Percentiles rank a stretch among this genome's conserved stretches.
Evolutionary conservation across 2,113 vertebrate genomes (phyloP).

Genomic region (Archilochus colubris): DNA sequence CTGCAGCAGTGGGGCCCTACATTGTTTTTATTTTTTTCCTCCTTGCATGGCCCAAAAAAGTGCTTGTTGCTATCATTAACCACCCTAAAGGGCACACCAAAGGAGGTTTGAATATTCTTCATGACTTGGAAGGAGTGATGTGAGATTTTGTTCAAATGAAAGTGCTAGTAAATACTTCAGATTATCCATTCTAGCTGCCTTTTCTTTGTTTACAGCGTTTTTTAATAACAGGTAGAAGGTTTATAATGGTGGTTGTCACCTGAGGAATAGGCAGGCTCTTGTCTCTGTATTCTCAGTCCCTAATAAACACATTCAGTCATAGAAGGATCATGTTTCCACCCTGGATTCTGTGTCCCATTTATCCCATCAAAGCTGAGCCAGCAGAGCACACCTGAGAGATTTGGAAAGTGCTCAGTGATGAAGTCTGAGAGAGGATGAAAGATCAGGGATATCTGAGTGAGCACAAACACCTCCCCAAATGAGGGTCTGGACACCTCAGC

Average conservation of each 20-base stretch:
- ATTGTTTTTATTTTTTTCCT: background rate
- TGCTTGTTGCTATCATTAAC: background rate
- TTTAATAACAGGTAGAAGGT: background rate
- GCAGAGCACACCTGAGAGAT: background rate
- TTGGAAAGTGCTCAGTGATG: fast-evolving
- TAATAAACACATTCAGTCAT: background rate
- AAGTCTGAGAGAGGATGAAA: background rate
- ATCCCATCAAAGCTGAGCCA: background rate
- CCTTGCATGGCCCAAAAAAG: background rate
- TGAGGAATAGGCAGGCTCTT: background rate
- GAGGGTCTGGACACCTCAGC: background rate
- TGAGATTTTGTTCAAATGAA: background rate
- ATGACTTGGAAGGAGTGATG: background rate
- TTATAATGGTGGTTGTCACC: background rate
- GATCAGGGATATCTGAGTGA: background rate
- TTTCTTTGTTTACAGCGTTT: background rate
- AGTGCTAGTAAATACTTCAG: background rate
- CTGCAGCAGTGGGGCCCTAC: background rate
- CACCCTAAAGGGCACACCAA: background rate
- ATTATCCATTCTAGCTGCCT: background rate
- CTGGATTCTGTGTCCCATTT: background rate
- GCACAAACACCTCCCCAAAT: background rate
- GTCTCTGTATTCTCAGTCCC: background rate
- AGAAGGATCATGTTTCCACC: background rate
- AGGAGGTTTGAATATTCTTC: background rate